These are phyloP conservation scores for Albula goreensis DNA, from an alignment of 2,113 vertebrate species.

Conservation along the genomic window DNA sequence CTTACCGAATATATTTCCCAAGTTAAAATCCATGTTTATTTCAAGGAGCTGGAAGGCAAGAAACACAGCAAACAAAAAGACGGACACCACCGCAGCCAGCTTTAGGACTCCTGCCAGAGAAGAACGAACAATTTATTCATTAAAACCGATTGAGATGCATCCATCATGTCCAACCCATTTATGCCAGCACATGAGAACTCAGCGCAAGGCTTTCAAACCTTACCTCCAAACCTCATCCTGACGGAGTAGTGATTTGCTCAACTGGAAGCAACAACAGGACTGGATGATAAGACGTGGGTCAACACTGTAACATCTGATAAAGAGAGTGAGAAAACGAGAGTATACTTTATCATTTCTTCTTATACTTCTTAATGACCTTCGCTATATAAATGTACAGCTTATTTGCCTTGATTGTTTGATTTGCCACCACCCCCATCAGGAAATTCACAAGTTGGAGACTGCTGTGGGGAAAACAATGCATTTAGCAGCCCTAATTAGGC, in stretches of 20 bases:
- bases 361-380: too few relatives aligned
- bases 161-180: neutral
- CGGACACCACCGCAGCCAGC: constrained; percentile 70
- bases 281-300: neutral
- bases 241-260: neutral
- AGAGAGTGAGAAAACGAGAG: too few relatives aligned
- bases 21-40: constrained; percentile 81
- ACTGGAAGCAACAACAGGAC: neutral
- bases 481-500: too few relatives aligned
- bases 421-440: too few relatives aligned
- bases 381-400: too few relatives aligned
- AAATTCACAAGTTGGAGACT: too few relatives aligned
- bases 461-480: too few relatives aligned
- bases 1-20: constrained; percentile 83
- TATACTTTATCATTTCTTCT: too few relatives aligned
- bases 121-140: neutral
- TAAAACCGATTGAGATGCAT: neutral
- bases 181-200: neutral
- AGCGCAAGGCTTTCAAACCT: neutral
- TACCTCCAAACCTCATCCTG: neutral
- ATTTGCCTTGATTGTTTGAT: too few relatives aligned
- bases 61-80: constrained; percentile 82
- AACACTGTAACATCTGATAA: neutral
- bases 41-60: constrained; percentile 89
- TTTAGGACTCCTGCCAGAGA: constrained; percentile 78